Evolutionary conservation across 2,888 invertebrate species (phyloP), one percentile per base, ranked within the genome.

Genomic region (Parapristionchus giblindavisi): DNA sequence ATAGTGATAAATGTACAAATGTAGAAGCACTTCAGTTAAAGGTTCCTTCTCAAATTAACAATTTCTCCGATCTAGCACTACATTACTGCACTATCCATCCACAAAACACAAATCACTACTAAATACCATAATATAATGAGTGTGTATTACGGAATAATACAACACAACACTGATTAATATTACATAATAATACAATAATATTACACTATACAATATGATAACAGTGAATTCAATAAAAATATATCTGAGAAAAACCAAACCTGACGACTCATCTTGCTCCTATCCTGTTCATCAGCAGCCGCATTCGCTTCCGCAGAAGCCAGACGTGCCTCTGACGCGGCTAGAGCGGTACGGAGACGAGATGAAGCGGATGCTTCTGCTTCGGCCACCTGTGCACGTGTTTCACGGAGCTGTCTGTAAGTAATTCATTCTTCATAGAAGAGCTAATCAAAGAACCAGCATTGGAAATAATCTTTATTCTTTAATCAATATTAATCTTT

Each of bases 211-310:
- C 24, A 11, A 24, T 14, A 58, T 24, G 11, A 11, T 11, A n/a
- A 8, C 11, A 27, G 58, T 27, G 24, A 27, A 58, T 58, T 17
- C n/a, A 11, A 58, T 14, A 58, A 58, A 58, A 11, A n/a, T 27
- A 48, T 58, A 11, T 8, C 17, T 24, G 17, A 21, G 24, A 8
- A n/a, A 58, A 14, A 17, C 29, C 68, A 36, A 27, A 78, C 61
- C 48, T 78, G 78, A 66, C 77, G 76, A 27, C 75, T 77, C 68
- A 81, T 51, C 27, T 77, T 79, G 17, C 76, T 75, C 68, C 75
- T 77, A 5, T 63, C 63, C 54, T 74, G 63, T 40, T 63, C 63
- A 14, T 61, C 74, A 1, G 66, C 61, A 6, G 63, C 63, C 29
- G 54, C 63, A n/a, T 52, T 63, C 54, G 34, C 63, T 4, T 63